Percentiles rank a stretch among this genome's conserved stretches.
These are phyloP conservation scores for Anarrhichthys ocellatus DNA, from an alignment of 2,113 vertebrate genomes.

Conservation along the genomic window DNA sequence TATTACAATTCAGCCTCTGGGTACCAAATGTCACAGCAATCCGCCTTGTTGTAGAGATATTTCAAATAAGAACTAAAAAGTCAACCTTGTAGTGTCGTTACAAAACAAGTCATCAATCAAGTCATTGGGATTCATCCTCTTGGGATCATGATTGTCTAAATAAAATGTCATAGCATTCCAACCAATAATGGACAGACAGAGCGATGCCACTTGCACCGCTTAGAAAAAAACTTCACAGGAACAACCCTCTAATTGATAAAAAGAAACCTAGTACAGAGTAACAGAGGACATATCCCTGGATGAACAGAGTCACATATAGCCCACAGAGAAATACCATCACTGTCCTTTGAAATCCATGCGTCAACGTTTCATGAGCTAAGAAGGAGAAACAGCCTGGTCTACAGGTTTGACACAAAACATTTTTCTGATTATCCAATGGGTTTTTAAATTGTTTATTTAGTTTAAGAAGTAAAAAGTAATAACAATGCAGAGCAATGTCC, in stretches of 20 bases:
- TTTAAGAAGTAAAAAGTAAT: neutral
- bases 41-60: neutral
- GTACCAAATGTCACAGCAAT: neutral
- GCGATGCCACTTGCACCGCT: neutral
- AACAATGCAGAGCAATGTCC: too few species aligned
- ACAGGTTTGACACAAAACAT: neutral
- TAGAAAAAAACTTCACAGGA: neutral
- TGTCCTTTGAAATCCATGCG: neutral
- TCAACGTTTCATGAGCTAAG: neutral
- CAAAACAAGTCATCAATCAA: neutral
- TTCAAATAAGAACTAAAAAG: neutral
- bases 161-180: neutral
- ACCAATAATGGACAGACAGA: neutral
- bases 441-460: neutral
- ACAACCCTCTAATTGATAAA: neutral
- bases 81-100: neutral
- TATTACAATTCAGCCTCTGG: neutral
- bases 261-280: neutral
- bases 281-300: neutral
- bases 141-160: neutral
- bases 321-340: neutral
- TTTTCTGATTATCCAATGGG: neutral
- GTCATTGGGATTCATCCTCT: neutral
- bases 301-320: too few species aligned
- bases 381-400: neutral